A percentile compares a stretch with the other conserved stretches of the same genome.
These are phyloP conservation scores for Harpagoxenus sublaevis DNA, from an alignment of 2,888 invertebrate genomes.

Conservation along the genomic window DNA sequence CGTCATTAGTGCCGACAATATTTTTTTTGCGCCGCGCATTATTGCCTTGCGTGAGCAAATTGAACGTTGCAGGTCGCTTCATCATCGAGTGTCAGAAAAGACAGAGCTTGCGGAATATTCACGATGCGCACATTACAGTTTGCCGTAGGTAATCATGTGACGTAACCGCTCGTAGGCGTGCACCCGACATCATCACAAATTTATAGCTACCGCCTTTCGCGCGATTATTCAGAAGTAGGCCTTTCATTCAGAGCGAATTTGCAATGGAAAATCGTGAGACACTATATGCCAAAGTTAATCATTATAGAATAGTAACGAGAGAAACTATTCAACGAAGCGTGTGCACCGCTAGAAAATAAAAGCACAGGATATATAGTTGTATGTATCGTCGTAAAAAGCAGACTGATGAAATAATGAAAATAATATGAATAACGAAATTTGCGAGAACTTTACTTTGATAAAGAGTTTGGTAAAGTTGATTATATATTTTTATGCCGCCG, in stretches of 20 bases:
- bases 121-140: conserved; percentile 63
- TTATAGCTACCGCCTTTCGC: conserved; percentile 43
- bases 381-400: background rate
- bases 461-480: conserved; percentile 38
- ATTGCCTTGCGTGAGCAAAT: conserved; percentile 38
- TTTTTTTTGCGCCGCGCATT: conserved; percentile 11
- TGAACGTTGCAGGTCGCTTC: conserved; percentile 41
- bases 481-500: background rate
- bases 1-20: background rate
- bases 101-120: conserved; percentile 66
- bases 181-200: conserved; percentile 57
- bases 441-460: conserved; percentile 1
- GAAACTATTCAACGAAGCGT: conserved; percentile 18
- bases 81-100: conserved; percentile 63
- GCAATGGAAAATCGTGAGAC: background rate
- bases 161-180: conserved; percentile 62
- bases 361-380: too few species aligned
- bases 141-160: conserved; percentile 64
- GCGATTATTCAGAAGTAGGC: conserved; percentile 32
- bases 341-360: background rate
- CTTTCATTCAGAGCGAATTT: conserved; percentile 10
- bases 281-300: conserved; percentile 9
- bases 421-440: conserved; percentile 10
- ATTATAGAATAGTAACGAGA: background rate
- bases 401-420: background rate